Conservation (phyloP, 1,140 invertebrate genomes). For the Pseudoatta argentina region DNA sequence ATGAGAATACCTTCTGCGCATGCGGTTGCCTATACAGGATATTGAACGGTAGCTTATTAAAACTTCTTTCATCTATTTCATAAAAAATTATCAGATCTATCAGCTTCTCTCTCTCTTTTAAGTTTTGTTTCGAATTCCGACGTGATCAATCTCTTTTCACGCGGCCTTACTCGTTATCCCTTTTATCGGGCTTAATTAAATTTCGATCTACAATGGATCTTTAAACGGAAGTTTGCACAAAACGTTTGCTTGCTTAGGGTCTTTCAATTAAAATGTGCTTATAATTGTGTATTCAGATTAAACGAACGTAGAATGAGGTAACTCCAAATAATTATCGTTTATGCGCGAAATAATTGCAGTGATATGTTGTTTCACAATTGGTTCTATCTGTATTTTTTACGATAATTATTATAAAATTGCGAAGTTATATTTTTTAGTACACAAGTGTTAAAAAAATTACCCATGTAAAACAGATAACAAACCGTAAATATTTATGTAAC, state of each 20-base stretch:
- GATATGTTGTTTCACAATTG: background rate
- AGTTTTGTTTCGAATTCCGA: conserved; percentile 40
- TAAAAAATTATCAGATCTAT: conserved; percentile 25
- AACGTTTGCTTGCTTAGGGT: conserved; percentile 37
- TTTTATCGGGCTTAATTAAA: conserved; percentile 60
- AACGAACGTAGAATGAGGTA: conserved; percentile 6
- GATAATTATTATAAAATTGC: background rate
- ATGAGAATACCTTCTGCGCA: conserved; percentile 13
- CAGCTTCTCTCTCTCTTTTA: background rate
- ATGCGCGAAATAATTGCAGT: conserved; percentile 12
- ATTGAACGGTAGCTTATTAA: conserved; percentile 25
- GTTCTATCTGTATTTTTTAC: background rate
- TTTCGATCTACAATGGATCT: conserved; percentile 51
- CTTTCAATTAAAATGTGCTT: conserved; percentile 57
- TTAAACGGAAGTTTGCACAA: conserved; percentile 52
- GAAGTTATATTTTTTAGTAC: background rate
- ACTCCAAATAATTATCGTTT: conserved; percentile 29
- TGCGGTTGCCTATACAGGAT: background rate
- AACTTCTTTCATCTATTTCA: conserved; percentile 14
- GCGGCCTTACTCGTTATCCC: conserved; percentile 16
- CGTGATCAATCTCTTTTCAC: conserved; percentile 49
- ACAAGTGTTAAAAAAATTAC: background rate
- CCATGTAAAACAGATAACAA: background rate
- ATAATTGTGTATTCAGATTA: conserved; percentile 35
- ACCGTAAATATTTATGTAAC: conserved; percentile 2